phyloP scores from a whole-genome alignment of 2,888 invertebrate genomes.

The Ypsolopha scabrella region DNA sequence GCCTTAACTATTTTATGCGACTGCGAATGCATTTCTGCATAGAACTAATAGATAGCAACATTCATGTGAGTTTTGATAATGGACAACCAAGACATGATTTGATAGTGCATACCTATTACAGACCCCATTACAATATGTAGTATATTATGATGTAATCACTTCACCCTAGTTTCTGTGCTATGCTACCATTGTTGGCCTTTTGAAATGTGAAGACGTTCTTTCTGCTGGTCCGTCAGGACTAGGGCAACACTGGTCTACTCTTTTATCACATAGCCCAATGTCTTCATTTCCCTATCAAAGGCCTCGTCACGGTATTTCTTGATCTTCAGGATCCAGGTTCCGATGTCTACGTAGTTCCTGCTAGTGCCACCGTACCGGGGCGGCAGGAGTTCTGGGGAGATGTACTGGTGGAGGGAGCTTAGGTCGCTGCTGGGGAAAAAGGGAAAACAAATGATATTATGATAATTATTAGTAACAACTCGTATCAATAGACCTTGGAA shows the following conservation, averaged over 20 bases:
- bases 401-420: constrained; percentile 44
- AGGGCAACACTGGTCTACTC: constrained; percentile 29
- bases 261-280: constrained; percentile 72
- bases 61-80: too few species aligned
- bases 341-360: constrained; percentile 67
- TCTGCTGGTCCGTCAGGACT: too few species aligned
- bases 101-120: too few species aligned
- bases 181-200: too few species aligned
- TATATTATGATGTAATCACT: too few species aligned
- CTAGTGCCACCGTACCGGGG: constrained; percentile 54
- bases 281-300: constrained; percentile 74
- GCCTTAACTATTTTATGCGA: too few species aligned
- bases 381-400: constrained; percentile 38
- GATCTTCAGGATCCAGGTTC: constrained; percentile 69
- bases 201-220: too few species aligned
- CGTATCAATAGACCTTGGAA: background rate
- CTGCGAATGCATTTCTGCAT: too few species aligned
- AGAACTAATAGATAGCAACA: too few species aligned
- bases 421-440: constrained; percentile 23
- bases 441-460: background rate
- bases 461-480: background rate
- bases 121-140: too few species aligned
- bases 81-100: too few species aligned
- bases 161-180: too few species aligned
- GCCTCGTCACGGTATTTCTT: constrained; percentile 53